phyloP scores from a whole-genome alignment of 1,140 invertebrate species.

The Calliphora vicina region DNA sequence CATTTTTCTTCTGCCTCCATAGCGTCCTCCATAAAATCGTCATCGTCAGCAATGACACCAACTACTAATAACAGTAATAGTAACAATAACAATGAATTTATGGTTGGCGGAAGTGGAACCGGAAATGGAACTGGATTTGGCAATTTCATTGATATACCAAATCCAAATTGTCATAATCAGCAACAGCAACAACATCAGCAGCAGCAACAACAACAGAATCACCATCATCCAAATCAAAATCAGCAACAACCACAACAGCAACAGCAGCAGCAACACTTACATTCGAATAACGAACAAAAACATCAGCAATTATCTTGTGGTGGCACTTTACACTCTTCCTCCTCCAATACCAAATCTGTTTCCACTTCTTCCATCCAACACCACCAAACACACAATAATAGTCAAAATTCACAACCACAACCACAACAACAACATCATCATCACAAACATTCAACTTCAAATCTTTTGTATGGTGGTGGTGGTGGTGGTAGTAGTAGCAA shows the following conservation, averaged over 20 bases:
- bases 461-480: constrained; percentile 23
- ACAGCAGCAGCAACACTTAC: constrained; percentile 38
- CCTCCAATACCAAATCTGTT: constrained; percentile 57
- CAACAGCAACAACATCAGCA: constrained; percentile 41
- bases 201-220: constrained; percentile 38
- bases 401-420: constrained; percentile 39
- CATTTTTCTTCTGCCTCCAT: constrained; percentile 37
- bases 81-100: constrained; percentile 38
- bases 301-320: constrained; percentile 56
- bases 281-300: constrained; percentile 40
- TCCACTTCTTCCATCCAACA: constrained; percentile 59
- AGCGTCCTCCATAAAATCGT: constrained; percentile 20
- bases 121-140: constrained; percentile 60
- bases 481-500: constrained; percentile 20
- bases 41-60: constrained; percentile 19
- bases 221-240: constrained; percentile 3
- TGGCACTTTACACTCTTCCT: constrained; percentile 36
- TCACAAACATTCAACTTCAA: constrained; percentile 44
- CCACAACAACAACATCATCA: constrained; percentile 30
- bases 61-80: constrained; percentile 37
- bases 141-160: not conserved
- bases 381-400: constrained; percentile 59
- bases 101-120: constrained; percentile 45
- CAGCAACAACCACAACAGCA: constrained; percentile 36
- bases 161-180: constrained; percentile 29